Evolutionary conservation across 2,797 vertebrate species (phyloP).

Genomic region (Parauchenoglanis punctatus): DNA sequence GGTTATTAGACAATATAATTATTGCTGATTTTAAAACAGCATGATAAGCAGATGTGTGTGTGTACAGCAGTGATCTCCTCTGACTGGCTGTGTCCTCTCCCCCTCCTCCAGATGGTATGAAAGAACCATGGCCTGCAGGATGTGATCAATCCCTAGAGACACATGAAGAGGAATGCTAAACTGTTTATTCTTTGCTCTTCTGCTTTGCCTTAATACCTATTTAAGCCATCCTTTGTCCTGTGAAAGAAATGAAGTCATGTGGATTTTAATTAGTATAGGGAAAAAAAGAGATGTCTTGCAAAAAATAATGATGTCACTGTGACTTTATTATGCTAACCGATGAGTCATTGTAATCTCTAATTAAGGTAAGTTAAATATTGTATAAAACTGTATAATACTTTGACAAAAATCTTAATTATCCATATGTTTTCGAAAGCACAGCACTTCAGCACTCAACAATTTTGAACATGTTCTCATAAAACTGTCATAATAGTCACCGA

Average conservation of each 20-base stretch:
- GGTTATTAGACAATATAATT: slow-evolving; percentile 6
- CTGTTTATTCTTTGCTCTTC: slow-evolving; percentile 28
- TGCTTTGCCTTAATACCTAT: slow-evolving; percentile 26
- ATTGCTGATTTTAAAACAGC: not conserved
- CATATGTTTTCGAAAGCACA: slow-evolving; percentile 4
- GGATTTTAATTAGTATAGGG: slow-evolving; percentile 5
- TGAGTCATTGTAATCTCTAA: slow-evolving; percentile 5
- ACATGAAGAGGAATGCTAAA: slow-evolving; percentile 18
- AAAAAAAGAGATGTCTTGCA: not conserved
- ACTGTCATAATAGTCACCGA: not conserved
- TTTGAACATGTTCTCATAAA: not conserved
- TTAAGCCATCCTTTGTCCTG: slow-evolving; percentile 29
- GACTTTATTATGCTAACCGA: not conserved
- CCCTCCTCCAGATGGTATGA: slow-evolving; percentile 34
- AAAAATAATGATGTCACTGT: not conserved
- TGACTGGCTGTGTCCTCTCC: slow-evolving; percentile 10
- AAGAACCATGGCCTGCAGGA: slow-evolving; percentile 13
- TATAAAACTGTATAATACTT: not conserved
- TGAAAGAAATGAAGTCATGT: slow-evolving; percentile 9
- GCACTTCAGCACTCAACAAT: not conserved
- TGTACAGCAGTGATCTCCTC: slow-evolving; percentile 5
- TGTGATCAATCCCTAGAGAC: slow-evolving; percentile 15
- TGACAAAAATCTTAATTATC: slow-evolving; percentile 14
- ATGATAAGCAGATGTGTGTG: not conserved
- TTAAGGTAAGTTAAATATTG: not conserved